A percentile compares a stretch with the other conserved stretches of the same genome.
These are phyloP conservation scores for Bombyx huttoni DNA, from an alignment of 2,888 invertebrate genomes.

Conservation along the genomic window DNA sequence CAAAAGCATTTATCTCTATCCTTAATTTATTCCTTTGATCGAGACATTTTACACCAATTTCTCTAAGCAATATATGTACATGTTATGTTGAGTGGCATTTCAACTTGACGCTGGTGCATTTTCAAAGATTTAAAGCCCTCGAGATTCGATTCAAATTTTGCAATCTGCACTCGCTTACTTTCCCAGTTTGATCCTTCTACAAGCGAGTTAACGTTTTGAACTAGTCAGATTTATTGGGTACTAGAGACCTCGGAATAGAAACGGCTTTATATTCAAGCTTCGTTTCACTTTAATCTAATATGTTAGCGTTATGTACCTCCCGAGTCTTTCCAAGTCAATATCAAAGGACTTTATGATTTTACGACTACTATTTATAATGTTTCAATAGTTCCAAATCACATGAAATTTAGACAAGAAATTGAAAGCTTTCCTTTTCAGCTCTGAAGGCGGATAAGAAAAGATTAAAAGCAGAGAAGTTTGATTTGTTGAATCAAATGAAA, in stretches of 20 bases:
- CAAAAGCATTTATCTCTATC: no score
- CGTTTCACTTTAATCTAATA: background rate
- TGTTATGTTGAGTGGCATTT: background rate
- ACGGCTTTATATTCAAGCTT: background rate
- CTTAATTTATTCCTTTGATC: no score
- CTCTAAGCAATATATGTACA: no score
- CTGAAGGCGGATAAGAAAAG: constrained; percentile 92
- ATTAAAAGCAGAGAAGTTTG: constrained; percentile 93
- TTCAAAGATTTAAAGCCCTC: background rate
- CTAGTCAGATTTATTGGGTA: background rate
- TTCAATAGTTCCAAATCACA: no score
- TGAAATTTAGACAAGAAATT: background rate
- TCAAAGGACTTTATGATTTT: no score
- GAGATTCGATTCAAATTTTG: background rate
- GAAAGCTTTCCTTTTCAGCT: constrained; percentile 60
- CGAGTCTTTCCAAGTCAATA: no score
- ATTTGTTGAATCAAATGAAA: constrained; percentile 94
- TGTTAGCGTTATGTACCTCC: no score
- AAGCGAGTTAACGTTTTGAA: constrained; percentile 10
- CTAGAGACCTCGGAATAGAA: background rate
- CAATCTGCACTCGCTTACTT: background rate
- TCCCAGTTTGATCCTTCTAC: constrained; percentile 9
- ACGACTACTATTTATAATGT: no score
- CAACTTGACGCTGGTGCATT: background rate
- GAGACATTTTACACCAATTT: no score